Evolutionary conservation across 2,113 vertebrate genomes (phyloP).

Genomic region (Rafetus swinhoei): DNA sequence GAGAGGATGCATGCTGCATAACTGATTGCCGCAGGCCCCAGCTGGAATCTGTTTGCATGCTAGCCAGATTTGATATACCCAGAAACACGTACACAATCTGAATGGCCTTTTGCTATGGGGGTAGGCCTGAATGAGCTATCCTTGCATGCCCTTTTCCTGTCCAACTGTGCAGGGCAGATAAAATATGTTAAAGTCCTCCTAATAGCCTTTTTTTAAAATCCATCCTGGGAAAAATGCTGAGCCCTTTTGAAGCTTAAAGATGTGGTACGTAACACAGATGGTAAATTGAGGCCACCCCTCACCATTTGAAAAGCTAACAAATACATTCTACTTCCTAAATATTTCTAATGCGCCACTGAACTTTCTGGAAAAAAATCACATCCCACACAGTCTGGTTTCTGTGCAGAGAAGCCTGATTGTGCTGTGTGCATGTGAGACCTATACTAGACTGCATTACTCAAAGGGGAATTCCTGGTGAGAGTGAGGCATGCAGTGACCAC

Average conservation of each 20-base stretch:
- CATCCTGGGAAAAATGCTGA: fast-evolving
- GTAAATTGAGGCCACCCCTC: not conserved
- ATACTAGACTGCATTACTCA: not conserved
- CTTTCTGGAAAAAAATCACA: not conserved
- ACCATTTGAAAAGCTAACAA: not conserved
- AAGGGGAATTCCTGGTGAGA: not conserved
- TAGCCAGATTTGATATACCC: fast-evolving
- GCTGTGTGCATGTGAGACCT: not conserved
- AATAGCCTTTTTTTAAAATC: not conserved
- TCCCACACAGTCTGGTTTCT: not conserved
- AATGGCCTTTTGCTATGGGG: not conserved
- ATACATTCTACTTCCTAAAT: not conserved
- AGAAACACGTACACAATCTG: fast-evolving
- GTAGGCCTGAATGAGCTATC: not conserved
- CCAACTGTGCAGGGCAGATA: not conserved
- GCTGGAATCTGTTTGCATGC: not conserved
- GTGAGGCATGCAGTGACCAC: not conserved
- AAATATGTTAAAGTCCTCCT: not conserved
- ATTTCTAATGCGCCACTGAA: not conserved
- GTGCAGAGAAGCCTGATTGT: not conserved
- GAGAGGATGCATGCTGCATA: fast-evolving
- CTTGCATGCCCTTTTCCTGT: not conserved
- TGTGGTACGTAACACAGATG: not conserved
- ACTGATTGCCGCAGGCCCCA: not conserved
- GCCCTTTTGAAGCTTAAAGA: not conserved